Evolutionary conservation across 2,113 vertebrate genomes (phyloP).

Genomic region (Barnardius zonarius): DNA sequence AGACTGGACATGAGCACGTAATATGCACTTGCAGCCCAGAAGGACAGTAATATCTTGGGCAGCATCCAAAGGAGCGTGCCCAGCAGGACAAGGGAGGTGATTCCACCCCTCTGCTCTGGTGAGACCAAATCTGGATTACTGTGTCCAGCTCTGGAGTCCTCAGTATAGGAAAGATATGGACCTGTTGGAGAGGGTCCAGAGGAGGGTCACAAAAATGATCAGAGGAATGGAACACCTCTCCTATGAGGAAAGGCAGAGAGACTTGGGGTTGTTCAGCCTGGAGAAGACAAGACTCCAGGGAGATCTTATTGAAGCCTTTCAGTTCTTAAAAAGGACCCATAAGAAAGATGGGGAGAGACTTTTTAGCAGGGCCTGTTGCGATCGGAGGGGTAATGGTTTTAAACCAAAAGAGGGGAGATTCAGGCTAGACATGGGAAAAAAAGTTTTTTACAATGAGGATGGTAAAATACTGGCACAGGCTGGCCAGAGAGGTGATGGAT

Average conservation of each 20-base stretch:
- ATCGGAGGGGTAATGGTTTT: background rate
- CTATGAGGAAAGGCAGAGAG: background rate
- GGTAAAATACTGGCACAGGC: background rate
- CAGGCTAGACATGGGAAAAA: background rate
- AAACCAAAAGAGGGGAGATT: background rate
- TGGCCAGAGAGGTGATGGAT: background rate
- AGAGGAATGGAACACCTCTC: background rate
- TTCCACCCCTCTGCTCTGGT: background rate
- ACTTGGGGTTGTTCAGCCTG: background rate
- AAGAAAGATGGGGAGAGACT: background rate
- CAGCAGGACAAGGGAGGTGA: background rate
- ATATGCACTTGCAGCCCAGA: background rate
- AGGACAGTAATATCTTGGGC: background rate
- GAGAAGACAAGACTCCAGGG: background rate
- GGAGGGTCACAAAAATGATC: background rate
- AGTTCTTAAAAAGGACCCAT: background rate
- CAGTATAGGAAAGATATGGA: background rate
- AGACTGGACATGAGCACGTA: background rate
- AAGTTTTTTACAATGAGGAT: background rate
- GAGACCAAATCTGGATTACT: background rate
- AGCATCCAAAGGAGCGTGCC: background rate
- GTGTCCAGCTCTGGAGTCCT: background rate
- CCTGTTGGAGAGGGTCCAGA: background rate
- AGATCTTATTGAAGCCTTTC: background rate
- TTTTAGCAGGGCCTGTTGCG: background rate